Evolutionary conservation across 2,888 invertebrate genomes (phyloP).

Genomic region (Melieria picta): DNA sequence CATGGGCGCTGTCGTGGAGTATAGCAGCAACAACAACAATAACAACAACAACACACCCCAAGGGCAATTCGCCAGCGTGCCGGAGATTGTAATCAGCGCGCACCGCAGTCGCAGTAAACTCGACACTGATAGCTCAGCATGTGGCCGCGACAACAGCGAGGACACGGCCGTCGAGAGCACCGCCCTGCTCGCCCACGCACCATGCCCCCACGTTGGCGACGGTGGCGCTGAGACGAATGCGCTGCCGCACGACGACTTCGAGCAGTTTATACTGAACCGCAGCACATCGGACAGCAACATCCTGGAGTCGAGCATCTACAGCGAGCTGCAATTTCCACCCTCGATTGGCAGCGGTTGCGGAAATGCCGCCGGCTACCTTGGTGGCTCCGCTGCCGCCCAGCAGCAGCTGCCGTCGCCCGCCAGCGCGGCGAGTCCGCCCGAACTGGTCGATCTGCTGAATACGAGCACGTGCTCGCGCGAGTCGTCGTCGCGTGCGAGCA

Average conservation of each 20-base stretch:
- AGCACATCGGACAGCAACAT: conserved; percentile 60
- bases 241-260: conserved; percentile 49
- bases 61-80: conserved; percentile 44
- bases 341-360: conserved; percentile 34
- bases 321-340: conserved; percentile 55
- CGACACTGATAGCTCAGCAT: conserved; percentile 24
- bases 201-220: conserved; percentile 13
- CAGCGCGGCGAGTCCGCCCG: conserved; percentile 13
- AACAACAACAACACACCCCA: conserved; percentile 35
- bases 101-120: conserved; percentile 45
- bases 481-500: conserved; percentile 49
- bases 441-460: conserved; percentile 49
- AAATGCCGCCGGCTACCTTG: conserved; percentile 26
- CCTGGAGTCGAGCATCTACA: conserved; percentile 60
- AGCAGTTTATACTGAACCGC: conserved; percentile 57
- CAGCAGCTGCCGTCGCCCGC: conserved; percentile 2
- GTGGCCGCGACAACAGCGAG: conserved; percentile 38
- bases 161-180: conserved; percentile 52
- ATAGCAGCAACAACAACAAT: conserved; percentile 24
- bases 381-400: conserved; percentile 28
- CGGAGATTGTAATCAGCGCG: conserved; percentile 53
- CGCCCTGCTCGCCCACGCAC: conserved; percentile 47
- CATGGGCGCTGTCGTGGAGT: conserved; percentile 55
- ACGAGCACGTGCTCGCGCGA: conserved; percentile 56
- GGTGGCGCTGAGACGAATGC: conserved; percentile 27